phyloP scores from a whole-genome alignment of 37 sponge, comb jelly and placozoan species.

The Eunapius fragilis region DNA sequence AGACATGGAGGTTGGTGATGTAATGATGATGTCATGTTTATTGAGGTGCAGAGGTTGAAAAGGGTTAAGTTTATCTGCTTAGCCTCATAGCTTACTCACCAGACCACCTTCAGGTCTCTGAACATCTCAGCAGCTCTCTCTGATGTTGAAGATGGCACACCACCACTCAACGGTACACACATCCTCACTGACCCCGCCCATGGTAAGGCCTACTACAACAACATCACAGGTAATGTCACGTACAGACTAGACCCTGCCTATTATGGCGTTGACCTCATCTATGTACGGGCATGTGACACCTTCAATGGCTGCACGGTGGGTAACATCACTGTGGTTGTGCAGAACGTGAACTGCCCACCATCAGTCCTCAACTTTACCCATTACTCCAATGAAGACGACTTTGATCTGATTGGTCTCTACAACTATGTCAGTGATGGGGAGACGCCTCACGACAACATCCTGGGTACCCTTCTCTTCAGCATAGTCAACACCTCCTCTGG shows the following conservation, averaged over 20 bases:
- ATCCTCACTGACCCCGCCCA: slow-evolving; percentile 45
- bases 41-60: too few species aligned
- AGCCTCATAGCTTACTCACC: too few species aligned
- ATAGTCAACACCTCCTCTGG: slow-evolving; percentile 10
- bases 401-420: slow-evolving; percentile 72
- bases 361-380: slow-evolving; percentile 56
- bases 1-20: too few species aligned
- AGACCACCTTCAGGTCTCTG: slow-evolving; percentile 45
- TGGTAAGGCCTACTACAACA: slow-evolving; percentile 70
- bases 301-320: slow-evolving; percentile 60
- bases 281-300: slow-evolving; percentile 77
- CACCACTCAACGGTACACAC: slow-evolving; percentile 39
- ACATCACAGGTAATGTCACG: slow-evolving; percentile 59
- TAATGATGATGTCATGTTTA: too few species aligned
- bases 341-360: slow-evolving; percentile 82
- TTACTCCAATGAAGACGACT: slow-evolving; percentile 72
- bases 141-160: slow-evolving; percentile 83
- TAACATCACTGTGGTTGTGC: slow-evolving; percentile 42
- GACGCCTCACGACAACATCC: slow-evolving; percentile 10
- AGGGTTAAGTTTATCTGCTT: too few species aligned
- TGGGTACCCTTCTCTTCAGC: not conserved
- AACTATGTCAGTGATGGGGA: slow-evolving; percentile 61
- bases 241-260: slow-evolving; percentile 55
- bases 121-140: slow-evolving; percentile 51
- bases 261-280: slow-evolving; percentile 70